Conservation (phyloP, 2,888 invertebrate genomes). For the Acanthacorydalis orientalis region DNA sequence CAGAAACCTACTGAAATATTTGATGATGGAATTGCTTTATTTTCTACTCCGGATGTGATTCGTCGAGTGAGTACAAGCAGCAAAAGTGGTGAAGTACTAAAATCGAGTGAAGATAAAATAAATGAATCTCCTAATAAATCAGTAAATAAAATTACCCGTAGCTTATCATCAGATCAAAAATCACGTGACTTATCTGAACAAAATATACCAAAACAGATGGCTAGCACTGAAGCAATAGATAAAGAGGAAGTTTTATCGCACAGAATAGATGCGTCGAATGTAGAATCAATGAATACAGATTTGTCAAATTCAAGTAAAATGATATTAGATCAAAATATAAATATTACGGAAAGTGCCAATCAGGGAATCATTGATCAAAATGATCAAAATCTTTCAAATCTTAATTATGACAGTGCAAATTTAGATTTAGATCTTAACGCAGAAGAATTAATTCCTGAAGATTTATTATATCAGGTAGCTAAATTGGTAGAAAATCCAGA, state of each 20-base stretch:
- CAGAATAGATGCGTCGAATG: neutral
- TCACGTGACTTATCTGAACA: neutral
- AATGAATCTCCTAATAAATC: slow-evolving; percentile 11
- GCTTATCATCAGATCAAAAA: slow-evolving; percentile 11
- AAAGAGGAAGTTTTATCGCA: slow-evolving; percentile 9
- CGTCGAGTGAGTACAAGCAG: slow-evolving; percentile 35
- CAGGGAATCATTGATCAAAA: slow-evolving; percentile 3
- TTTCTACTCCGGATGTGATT: slow-evolving; percentile 65
- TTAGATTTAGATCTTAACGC: slow-evolving; percentile 43
- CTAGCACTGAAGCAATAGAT: slow-evolving; percentile 1
- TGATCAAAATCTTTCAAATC: slow-evolving; percentile 24
- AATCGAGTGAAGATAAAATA: slow-evolving; percentile 19
- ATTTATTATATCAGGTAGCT: slow-evolving; percentile 56
- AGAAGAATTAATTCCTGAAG: slow-evolving; percentile 51
- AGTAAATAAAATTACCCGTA: slow-evolving; percentile 16
- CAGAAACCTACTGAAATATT: slow-evolving; percentile 30
- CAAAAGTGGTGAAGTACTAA: slow-evolving; percentile 18
- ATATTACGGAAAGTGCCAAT: slow-evolving; percentile 8
- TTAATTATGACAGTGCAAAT: slow-evolving; percentile 34
- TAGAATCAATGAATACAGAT: neutral
- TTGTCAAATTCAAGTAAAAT: neutral
- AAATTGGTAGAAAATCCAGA: slow-evolving; percentile 50
- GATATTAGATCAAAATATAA: neutral
- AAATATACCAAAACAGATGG: slow-evolving; percentile 3
- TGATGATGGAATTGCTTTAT: slow-evolving; percentile 49